Evolutionary conservation across 2,113 vertebrate genomes (phyloP), one percentile per base, ranked within the genome.

Genomic region (Hippocampus guttulatus): DNA sequence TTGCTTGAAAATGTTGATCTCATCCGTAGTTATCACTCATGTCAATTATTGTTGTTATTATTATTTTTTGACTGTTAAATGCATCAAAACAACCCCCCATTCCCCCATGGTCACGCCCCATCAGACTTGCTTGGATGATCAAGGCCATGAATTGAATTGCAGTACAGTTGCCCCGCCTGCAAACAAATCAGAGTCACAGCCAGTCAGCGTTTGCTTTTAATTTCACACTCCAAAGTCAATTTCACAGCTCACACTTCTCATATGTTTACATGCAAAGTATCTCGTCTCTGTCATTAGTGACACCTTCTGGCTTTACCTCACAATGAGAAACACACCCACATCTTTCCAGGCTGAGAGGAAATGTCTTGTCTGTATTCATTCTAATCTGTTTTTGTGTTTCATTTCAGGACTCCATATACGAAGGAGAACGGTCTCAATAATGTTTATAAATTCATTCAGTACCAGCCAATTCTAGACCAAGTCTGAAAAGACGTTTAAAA

Each of bases 221-320:
- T 91, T 91, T 91, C 88, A 91, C 88, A 90, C 87, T 83, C 85
- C 73, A 71, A 65, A 91, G 87, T 87, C 84, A 87, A 89, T 90
- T 88, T 84, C 87, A 89, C 88, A 90, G 82, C 76, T 81, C 52
- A 79, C 79, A 84, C 88, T 90, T 82, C 81, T 84, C 85, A 84
- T 86, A 84, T 85, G 79, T 84, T 90, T 89, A 80, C 87, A 83
- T 88, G 81, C 81, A 85, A 75, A 90, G 83, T 65, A 90, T 87
- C 8, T 68, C 80, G 81, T 87, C 85, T 86, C 67, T 66, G 73
- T 81, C 83, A 85, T 88, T 86, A 86, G 82, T 79, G 81, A 83
- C 85, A 86, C 73, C 76, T 85, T 85, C 23, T n/a, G 67, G 78
- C 84, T 38, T 38, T 80, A 74, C 52, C 52, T 33, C 18, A 55